Base-by-base conservation (phyloP, 1,140 invertebrate species). In the Drosophila auraria region DNA sequence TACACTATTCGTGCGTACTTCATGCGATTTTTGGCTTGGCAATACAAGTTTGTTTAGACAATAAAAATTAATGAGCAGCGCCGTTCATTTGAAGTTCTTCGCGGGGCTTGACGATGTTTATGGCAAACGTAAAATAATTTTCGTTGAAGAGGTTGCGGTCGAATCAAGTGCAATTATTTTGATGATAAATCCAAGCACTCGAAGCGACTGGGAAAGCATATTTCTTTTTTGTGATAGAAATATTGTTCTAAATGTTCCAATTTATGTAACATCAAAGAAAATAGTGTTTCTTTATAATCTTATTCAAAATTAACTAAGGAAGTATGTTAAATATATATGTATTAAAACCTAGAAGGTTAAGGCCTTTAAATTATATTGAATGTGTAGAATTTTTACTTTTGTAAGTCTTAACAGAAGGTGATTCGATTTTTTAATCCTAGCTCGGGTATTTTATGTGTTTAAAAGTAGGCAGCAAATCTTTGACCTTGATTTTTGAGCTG, bases 1-100 rank as follows among this genome's bases (percentile, higher is more conserved):
- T 81, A 77, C 56, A 49, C 17, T 42, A 59, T 63, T 80, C 40
- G 50, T 64, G 30, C 36, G 64, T 60, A 64, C 77, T 75, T 80
- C 38, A 63, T 36, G 62, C 38, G 61, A 62, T 82, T 68, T 70
- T 68, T 54, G 62, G 50, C 23, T 56, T 40, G 62, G 30, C 64
- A 40, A 64, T 65, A 59, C 77, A 47, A 23, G 23, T 77, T 71
- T 63, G 58, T 82, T 78, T 78, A 78, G 75, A 78, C 65, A 78
- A 78, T 78, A 78, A 78, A 78, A 78, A 62, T 59, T 68, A 60
- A 77, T 68, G 54, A 65, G 47, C 56, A 45, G 49, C 56, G 74
- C 45, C 64, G 38, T 70, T 60, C 75, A 78, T 78, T 78, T 78
- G 75, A 78, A 70, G 75, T 78, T 78, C 25, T 60, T 71, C 1